phyloP scores from a whole-genome alignment of 2,888 invertebrate species.

The Thymelicus sylvestris region DNA sequence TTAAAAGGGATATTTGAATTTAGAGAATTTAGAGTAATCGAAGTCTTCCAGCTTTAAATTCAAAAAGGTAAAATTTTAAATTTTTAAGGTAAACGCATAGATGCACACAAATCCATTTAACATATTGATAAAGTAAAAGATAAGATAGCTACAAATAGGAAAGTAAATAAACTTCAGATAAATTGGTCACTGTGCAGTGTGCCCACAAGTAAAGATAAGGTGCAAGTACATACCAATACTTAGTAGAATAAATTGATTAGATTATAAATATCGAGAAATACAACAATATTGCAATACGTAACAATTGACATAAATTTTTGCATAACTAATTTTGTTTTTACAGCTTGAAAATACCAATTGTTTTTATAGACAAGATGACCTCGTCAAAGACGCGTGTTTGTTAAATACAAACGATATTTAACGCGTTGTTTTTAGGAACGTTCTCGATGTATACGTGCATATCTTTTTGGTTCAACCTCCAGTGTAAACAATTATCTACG shows the following conservation, averaged over 20 bases:
- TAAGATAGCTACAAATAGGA: background rate
- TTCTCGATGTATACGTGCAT: slow-evolving; percentile 44
- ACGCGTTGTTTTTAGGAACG: slow-evolving; percentile 45
- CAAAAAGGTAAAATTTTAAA: background rate
- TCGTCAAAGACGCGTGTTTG: slow-evolving; percentile 57
- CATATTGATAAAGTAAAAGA: slow-evolving; percentile 3
- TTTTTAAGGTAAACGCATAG: background rate
- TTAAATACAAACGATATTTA: slow-evolving; percentile 61
- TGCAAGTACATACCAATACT: slow-evolving; percentile 1
- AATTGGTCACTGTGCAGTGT: background rate
- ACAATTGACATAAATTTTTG: slow-evolving; percentile 12
- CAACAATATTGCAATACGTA: slow-evolving; percentile 3
- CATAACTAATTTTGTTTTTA: slow-evolving; percentile 26
- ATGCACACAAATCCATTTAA: slow-evolving; percentile 15
- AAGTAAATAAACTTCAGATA: slow-evolving; percentile 25
- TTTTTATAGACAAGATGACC: slow-evolving; percentile 52
- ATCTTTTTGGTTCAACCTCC: slow-evolving; percentile 58
- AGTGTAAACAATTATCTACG: slow-evolving; percentile 42
- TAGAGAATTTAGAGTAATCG: too few relatives aligned
- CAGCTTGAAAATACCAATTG: slow-evolving; percentile 43
- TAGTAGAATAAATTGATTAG: slow-evolving; percentile 8
- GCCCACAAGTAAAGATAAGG: slow-evolving; percentile 18
- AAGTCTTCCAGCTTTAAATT: too few relatives aligned
- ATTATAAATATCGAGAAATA: slow-evolving; percentile 15
- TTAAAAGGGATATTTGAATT: too few relatives aligned